Percentiles rank a stretch among this genome's conserved stretches.
These are phyloP conservation scores for Phycodurus eques DNA, from an alignment of 2,113 vertebrate genomes.

Conservation along the genomic window DNA sequence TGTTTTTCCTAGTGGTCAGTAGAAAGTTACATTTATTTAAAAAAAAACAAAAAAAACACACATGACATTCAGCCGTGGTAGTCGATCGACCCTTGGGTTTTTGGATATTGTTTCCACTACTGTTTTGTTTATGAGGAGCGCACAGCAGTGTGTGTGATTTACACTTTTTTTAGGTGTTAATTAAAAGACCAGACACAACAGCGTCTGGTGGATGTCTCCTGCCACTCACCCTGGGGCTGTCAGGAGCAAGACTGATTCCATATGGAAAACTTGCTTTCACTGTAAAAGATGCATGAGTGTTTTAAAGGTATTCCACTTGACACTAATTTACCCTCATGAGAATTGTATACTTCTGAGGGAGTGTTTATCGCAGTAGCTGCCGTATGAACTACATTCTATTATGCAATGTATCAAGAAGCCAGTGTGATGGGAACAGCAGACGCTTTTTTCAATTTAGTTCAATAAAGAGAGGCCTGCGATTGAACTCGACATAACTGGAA, in stretches of 20 bases:
- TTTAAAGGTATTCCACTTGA: constrained; percentile 17
- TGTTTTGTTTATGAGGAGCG: constrained; percentile 53
- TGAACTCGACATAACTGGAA: constrained; percentile 7
- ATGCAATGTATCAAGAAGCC: constrained; percentile 6
- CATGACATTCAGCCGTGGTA: background rate
- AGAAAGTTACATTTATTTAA: background rate
- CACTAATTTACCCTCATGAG: constrained; percentile 28
- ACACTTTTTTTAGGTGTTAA: constrained; percentile 66
- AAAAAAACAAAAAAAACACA: background rate
- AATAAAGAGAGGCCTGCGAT: background rate
- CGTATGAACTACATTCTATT: constrained; percentile 13
- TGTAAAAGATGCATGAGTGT: constrained; percentile 1
- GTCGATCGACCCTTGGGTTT: background rate
- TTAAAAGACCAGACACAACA: constrained; percentile 61
- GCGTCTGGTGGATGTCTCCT: constrained; percentile 36
- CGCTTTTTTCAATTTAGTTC: constrained; percentile 3
- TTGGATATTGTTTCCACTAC: constrained; percentile 31
- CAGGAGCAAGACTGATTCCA: constrained; percentile 18
- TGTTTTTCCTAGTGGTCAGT: background rate
- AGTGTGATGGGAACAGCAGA: constrained; percentile 8
- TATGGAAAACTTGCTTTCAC: constrained; percentile 21
- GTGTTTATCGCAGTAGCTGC: constrained; percentile 13
- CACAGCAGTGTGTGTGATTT: constrained; percentile 43
- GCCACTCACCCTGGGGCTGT: constrained; percentile 29
- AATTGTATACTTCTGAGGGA: constrained; percentile 9